Percentiles rank a stretch among this genome's conserved stretches.
phyloP scores from a whole-genome alignment of 2,888 invertebrate species.

The Orchesella flavescens region DNA sequence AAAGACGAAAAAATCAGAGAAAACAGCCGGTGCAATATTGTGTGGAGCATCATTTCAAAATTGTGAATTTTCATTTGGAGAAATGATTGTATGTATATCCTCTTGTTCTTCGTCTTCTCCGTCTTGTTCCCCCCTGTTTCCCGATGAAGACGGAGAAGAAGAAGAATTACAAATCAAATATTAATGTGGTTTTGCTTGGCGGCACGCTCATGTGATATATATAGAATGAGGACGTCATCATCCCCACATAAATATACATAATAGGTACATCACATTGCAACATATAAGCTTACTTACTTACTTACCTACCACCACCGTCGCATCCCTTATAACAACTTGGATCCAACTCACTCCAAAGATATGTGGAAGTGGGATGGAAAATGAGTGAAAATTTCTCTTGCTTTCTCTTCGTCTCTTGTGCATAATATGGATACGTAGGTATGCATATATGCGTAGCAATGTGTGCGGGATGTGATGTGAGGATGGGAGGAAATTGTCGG shows the following conservation, averaged over 20 bases:
- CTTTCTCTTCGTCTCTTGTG: neutral
- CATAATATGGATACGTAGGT: neutral
- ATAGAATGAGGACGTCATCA: neutral
- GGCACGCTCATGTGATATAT: neutral
- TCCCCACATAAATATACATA: neutral
- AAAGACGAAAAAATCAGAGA: neutral
- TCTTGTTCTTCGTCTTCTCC: neutral
- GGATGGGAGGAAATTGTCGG: slow-evolving; percentile 56
- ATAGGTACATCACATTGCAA: slow-evolving; percentile 2
- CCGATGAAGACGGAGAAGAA: slow-evolving; percentile 16
- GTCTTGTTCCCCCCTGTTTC: too few species aligned
- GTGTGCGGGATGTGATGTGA: neutral
- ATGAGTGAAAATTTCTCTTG: slow-evolving; percentile 3
- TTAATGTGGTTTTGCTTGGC: slow-evolving; percentile 60
- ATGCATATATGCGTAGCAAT: neutral
- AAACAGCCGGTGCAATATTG: neutral
- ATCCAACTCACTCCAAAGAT: too few species aligned
- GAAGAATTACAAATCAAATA: slow-evolving; percentile 67
- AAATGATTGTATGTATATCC: slow-evolving; percentile 9
- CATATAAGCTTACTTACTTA: too few species aligned
- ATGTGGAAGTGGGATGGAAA: neutral
- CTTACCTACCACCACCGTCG: too few species aligned
- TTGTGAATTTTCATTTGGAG: slow-evolving; percentile 53
- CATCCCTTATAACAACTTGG: too few species aligned
- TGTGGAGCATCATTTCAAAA: slow-evolving; percentile 20